Base-by-base conservation (phyloP, 92 coral and sea anemone genomes). In the Diadumene lineata region DNA sequence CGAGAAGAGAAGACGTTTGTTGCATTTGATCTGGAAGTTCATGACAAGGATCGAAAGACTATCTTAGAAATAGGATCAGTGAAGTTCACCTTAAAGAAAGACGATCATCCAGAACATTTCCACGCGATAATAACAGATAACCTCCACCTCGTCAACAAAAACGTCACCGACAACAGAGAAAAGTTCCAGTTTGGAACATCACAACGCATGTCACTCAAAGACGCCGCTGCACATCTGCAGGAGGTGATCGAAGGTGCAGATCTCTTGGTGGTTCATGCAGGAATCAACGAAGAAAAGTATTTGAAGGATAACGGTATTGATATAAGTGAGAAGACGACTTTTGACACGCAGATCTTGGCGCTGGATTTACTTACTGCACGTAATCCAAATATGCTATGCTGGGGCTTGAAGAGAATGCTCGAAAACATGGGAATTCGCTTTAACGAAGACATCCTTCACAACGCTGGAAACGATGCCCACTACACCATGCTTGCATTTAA, bases 321-420 rank as follows among this genome's bases (percentile, higher is more conserved):
- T 19, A 22, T 74, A 15, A 30, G 68, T 43, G 75, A 50, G 65
- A 89, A 85, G 70, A 79, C 21, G 16, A 73, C 77, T 31, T 77
- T 85, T 56, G 93, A 89, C 43, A 89, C 93, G 22, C 93, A 89
- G 72, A 43, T 62, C 30, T 69, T 89, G 33, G 91, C 90, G 17
- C 56, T 67, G 66, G 81, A 75, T 34, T 34, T 72, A 32, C 65
- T 82, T 48, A 75, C 78, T 1, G 48, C 60, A 26, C 82, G 78
- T 1, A 77, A 80, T 24, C 51, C 29, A 62, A 26, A 43, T 2
- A 58, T 21, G 31, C 22, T 58, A 23, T 69, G 51, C 62, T 73
- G 82, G 64, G 76, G 88, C 53, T 77, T 89, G 22, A 74, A 68
- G 72, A 61, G 66, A 22, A 44, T 89, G 29, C 58, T 89, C 50